Evolutionary conservation across 1,140 invertebrate genomes (phyloP), one percentile per base, ranked within the genome.

Genomic region (Maconellicoccus hirsutus): DNA sequence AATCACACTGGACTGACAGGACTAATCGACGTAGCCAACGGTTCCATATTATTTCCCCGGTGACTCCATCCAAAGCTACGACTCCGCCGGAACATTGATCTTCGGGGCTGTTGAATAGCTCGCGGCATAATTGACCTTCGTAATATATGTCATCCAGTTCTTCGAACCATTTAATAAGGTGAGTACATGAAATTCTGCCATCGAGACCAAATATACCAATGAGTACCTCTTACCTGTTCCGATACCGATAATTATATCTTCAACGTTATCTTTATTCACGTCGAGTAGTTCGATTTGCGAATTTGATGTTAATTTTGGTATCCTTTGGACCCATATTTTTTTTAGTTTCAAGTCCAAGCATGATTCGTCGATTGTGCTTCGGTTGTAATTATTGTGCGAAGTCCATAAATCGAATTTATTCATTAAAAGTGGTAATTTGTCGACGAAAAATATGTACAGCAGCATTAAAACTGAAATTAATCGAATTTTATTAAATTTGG

Each of bases 171-270:
- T 8, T 16, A 52, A 16, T 19, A 16, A 52, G 2, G 42, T 8
- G n/a, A 4, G 42, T 52, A n/a, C n/a, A n/a, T n/a, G n/a, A n/a
- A n/a, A n/a, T n/a, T n/a, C n/a, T n/a, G n/a, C n/a, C n/a, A n/a
- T n/a, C n/a, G n/a, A n/a, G n/a, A n/a, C n/a, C n/a, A n/a, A n/a
- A n/a, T n/a, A n/a, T n/a, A n/a, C n/a, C n/a, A n/a, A n/a, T n/a
- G n/a, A n/a, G n/a, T 52, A 19, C 2, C 63, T 71, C 75, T 74
- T 80, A 90, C 89, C 89, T 79, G 90, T 90, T 61, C 87, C 89
- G 79, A 89, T 93, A 73, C 90, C 90, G 63, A 93, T 81, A 70
- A 93, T 84, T 39, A 93, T 82, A 80, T 94, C 91, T 33, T 86
- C 81, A 22, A 89, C 76, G 27, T 83, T 85, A 81, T 94, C 91